Evolutionary conservation across 2,888 invertebrate genomes (phyloP).

Genomic region (Synergus japonicus): DNA sequence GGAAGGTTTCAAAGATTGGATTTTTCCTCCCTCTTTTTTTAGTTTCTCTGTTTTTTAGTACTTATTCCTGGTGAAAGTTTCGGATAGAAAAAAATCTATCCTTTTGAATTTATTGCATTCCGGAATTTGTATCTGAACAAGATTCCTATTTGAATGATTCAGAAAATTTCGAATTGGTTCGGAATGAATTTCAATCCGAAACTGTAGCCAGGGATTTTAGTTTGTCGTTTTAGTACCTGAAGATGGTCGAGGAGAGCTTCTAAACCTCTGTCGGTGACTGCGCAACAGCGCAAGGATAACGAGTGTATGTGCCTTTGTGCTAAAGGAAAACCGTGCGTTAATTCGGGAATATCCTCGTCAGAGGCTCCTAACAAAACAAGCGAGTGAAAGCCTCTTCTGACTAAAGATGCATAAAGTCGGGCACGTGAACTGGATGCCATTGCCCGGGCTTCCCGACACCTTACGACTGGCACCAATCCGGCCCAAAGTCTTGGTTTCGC

Average conservation of each 20-base stretch:
- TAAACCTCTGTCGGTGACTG: conserved; percentile 93
- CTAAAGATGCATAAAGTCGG: conserved; percentile 88
- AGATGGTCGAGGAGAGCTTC: conserved; percentile 93
- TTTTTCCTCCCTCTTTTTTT: no score
- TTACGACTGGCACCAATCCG: conserved; percentile 90
- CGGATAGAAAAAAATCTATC: no score
- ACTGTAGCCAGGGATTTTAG: no score
- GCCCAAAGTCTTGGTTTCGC: conserved; percentile 93
- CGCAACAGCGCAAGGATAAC: conserved; percentile 91
- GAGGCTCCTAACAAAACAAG: conserved; percentile 90
- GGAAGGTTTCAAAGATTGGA: no score
- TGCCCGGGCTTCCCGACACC: conserved; percentile 89
- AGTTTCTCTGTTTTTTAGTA: no score
- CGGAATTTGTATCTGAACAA: no score
- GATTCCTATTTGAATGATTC: no score
- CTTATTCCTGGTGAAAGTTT: no score
- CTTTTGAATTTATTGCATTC: no score
- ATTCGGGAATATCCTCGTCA: conserved; percentile 93
- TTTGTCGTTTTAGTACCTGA: conserved; percentile 80
- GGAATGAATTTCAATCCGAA: no score
- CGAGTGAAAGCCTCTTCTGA: conserved; percentile 91
- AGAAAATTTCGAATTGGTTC: no score
- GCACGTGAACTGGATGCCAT: conserved; percentile 80
- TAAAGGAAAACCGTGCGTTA: conserved; percentile 90
- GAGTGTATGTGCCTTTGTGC: conserved; percentile 91